These are phyloP conservation scores for Ardeotis arabs DNA, from an alignment of 2,113 vertebrate species.

Conservation along the genomic window DNA sequence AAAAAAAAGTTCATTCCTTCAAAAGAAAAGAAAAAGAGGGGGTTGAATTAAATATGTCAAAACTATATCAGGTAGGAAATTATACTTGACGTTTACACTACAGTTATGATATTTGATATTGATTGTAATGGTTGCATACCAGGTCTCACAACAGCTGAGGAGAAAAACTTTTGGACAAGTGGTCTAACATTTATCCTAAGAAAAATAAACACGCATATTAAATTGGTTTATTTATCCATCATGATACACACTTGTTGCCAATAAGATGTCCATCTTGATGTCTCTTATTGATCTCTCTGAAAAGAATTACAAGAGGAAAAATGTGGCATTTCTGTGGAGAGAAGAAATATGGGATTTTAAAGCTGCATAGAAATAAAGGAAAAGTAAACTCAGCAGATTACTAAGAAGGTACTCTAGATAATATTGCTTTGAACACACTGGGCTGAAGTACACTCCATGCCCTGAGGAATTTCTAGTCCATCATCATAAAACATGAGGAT, in stretches of 20 bases:
- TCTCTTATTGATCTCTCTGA: background rate
- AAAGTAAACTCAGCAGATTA: background rate
- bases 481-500: background rate
- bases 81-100: background rate
- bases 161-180: background rate
- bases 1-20: background rate
- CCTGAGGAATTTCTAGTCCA: background rate
- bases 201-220: background rate
- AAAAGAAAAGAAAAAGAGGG: background rate
- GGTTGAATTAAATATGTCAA: background rate
- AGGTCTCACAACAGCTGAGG: background rate
- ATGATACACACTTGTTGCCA: background rate
- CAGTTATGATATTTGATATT: conserved; percentile 36
- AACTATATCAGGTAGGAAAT: background rate
- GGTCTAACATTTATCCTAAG: background rate
- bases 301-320: background rate
- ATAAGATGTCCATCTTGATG: background rate
- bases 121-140: background rate
- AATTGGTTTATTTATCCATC: background rate
- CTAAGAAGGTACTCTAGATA: background rate
- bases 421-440: background rate
- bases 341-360: background rate
- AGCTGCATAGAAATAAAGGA: background rate
- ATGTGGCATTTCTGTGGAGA: background rate
- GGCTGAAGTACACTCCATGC: background rate